phyloP scores from a whole-genome alignment of 1,140 invertebrate genomes.

The Callitettix versicolor region DNA sequence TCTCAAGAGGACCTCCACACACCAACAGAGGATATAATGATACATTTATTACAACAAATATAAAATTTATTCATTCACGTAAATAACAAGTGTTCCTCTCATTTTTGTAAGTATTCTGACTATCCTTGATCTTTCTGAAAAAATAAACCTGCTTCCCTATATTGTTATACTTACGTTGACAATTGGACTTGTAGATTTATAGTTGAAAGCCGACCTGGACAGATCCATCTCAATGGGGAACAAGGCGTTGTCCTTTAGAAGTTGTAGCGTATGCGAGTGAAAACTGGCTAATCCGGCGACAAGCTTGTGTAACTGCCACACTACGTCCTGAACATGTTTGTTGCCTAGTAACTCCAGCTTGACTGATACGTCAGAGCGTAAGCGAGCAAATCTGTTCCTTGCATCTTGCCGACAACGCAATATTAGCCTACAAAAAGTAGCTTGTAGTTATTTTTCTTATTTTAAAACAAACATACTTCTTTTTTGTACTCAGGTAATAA shows the following conservation, averaged over 20 bases:
- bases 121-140: no score
- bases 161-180: constrained; percentile 4
- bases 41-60: no score
- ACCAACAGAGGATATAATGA: no score
- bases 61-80: no score
- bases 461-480: no score
- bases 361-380: constrained; percentile 88
- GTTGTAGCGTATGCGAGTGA: constrained; percentile 40
- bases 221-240: constrained; percentile 97
- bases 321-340: constrained; percentile 93
- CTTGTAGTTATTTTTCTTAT: no score
- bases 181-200: constrained; percentile 50
- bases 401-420: constrained; percentile 92
- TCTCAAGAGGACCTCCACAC: no score
- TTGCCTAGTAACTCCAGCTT: constrained; percentile 95
- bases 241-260: constrained; percentile 62
- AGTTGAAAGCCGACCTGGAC: constrained; percentile 81
- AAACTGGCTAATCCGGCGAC: constrained; percentile 40
- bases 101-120: no score
- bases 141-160: no score
- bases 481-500: no score
- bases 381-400: constrained; percentile 75
- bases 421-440: constrained; percentile 51
- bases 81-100: no score
- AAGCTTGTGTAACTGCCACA: constrained; percentile 69